Percentiles rank a stretch among this genome's conserved stretches.
Conservation (phyloP, 2,113 vertebrate species). For the Notarius lentiginosus region DNA sequence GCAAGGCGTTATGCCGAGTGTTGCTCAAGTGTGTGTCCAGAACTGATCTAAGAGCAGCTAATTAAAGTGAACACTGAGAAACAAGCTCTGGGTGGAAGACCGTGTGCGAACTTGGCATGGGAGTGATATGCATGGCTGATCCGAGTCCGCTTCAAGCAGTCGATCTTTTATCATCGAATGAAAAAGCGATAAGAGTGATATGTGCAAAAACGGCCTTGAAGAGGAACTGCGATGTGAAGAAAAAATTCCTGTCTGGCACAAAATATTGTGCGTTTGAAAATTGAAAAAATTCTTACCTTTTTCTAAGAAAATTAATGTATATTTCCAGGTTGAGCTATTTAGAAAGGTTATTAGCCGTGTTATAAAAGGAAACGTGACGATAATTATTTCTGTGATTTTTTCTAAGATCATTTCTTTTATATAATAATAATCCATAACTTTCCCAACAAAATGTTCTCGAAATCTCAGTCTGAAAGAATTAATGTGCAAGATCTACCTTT, state of each 20-base stretch:
- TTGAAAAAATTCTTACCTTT: background rate
- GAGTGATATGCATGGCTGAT: background rate
- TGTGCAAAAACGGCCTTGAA: background rate
- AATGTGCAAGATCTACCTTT: background rate
- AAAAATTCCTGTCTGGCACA: background rate
- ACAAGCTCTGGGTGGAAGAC: background rate
- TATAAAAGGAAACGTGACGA: background rate
- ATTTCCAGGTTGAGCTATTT: background rate
- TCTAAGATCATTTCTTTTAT: too few species aligned
- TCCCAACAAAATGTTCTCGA: background rate
- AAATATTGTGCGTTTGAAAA: too few species aligned
- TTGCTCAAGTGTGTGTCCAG: background rate
- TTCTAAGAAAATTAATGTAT: background rate
- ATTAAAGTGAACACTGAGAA: background rate
- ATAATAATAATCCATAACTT: too few species aligned
- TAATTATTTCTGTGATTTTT: too few species aligned
- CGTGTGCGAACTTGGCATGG: constrained; percentile 2
- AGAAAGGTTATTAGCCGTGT: background rate
- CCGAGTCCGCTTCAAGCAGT: background rate
- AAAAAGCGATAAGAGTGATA: background rate
- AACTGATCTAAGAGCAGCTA: background rate
- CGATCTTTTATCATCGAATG: background rate
- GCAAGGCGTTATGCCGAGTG: background rate
- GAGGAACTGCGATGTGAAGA: background rate
- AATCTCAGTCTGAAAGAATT: background rate